Evolutionary conservation across 1,140 invertebrate genomes (phyloP).

Genomic region (Antheraea mylitta): DNA sequence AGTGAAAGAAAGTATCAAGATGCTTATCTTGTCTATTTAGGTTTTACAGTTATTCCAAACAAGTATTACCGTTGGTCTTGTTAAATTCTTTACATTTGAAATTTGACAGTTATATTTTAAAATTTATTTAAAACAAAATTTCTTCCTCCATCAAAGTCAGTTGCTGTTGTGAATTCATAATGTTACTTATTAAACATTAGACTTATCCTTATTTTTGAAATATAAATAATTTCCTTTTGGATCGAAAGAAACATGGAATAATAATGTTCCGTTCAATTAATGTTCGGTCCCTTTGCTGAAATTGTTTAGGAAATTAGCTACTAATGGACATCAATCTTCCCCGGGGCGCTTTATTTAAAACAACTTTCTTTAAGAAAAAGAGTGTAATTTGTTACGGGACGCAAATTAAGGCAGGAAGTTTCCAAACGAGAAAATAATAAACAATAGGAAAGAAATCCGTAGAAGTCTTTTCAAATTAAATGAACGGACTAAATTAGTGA

Average conservation of each 20-base stretch:
- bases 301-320: conserved; percentile 56
- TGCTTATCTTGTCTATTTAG: too few relatives aligned
- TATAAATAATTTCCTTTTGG: conserved; percentile 17
- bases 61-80: too few relatives aligned
- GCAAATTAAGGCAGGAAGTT: conserved; percentile 49
- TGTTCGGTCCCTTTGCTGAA: conserved; percentile 35
- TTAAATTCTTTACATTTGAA: too few relatives aligned
- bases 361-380: conserved; percentile 40
- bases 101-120: background rate
- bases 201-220: background rate
- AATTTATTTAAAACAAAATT: background rate
- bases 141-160: background rate
- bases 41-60: too few relatives aligned
- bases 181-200: conserved; percentile 1
- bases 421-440: conserved; percentile 34
- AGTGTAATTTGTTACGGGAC: conserved; percentile 53
- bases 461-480: conserved; percentile 9
- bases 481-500: background rate
- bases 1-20: too few relatives aligned
- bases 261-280: conserved; percentile 36
- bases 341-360: conserved; percentile 46
- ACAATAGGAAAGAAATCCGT: conserved; percentile 19
- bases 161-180: conserved; percentile 1
- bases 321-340: conserved; percentile 59
- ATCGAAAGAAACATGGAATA: conserved; percentile 22